Conservation (phyloP, 37 sponge, comb jelly and placozoan genomes). For the Haliclona indistincta region DNA sequence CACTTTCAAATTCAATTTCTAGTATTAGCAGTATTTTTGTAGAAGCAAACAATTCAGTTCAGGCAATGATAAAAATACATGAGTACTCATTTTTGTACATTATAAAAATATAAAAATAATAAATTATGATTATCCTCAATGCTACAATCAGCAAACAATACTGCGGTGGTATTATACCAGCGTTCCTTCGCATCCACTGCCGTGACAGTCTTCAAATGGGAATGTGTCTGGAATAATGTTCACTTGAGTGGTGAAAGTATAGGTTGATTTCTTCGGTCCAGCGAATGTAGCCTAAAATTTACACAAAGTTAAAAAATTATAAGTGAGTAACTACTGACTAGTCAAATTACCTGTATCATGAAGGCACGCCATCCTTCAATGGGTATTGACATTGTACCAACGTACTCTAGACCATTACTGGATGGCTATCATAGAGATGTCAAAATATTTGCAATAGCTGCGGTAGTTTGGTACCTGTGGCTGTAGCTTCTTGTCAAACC, state of each 20-base stretch:
- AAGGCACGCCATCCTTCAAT: slow-evolving; percentile 84
- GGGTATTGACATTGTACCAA: slow-evolving; percentile 53
- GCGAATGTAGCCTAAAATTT: slow-evolving; percentile 56
- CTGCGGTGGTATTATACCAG: slow-evolving; percentile 66
- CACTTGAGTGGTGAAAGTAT: slow-evolving; percentile 82
- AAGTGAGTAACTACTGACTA: not conserved
- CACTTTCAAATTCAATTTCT: slow-evolving; percentile 95
- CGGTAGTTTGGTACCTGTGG: slow-evolving; percentile 23
- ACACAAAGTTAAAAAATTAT: not conserved
- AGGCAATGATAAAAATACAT: too few relatives aligned
- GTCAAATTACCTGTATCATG: slow-evolving; percentile 68
- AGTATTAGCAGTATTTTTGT: too few relatives aligned
- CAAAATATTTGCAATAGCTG: slow-evolving; percentile 1
- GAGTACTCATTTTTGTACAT: too few relatives aligned
- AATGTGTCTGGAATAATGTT: slow-evolving; percentile 86
- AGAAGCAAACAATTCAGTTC: too few relatives aligned
- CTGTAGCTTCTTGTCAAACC: slow-evolving; percentile 44
- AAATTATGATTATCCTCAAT: too few relatives aligned
- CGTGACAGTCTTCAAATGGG: slow-evolving; percentile 88
- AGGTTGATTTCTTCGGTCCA: slow-evolving; percentile 48
- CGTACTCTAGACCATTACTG: slow-evolving; percentile 42
- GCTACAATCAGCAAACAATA: too few relatives aligned
- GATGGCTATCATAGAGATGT: not conserved
- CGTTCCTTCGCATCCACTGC: slow-evolving; percentile 63
- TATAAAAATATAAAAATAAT: too few relatives aligned